A percentile compares a stretch with the other conserved stretches of the same genome.
These are phyloP conservation scores for Babyrousa celebensis DNA, from an alignment of 2,797 vertebrate species.

Conservation along the genomic window DNA sequence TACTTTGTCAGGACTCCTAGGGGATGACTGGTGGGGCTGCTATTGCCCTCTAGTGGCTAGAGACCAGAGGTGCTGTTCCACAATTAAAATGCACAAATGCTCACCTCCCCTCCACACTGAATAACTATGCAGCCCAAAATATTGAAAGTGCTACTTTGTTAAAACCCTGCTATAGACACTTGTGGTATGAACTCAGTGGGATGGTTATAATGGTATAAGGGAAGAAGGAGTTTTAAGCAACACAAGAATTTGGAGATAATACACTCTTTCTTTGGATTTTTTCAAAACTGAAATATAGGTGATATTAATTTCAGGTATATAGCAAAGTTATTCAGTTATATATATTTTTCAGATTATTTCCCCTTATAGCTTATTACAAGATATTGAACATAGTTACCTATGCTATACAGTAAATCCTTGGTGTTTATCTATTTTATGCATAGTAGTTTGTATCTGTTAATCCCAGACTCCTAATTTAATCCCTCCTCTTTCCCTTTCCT, in stretches of 20 bases:
- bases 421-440: background rate
- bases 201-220: background rate
- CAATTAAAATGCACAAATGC: background rate
- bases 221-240: background rate
- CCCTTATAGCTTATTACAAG: background rate
- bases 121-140: background rate
- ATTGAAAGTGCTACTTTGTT: background rate
- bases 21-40: accelerated
- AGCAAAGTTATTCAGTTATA: background rate
- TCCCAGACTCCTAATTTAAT: background rate
- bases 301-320: background rate
- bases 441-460: background rate
- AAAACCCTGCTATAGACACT: background rate
- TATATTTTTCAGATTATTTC: background rate
- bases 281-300: background rate
- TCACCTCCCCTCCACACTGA: background rate
- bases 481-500: background rate
- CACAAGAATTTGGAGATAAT: background rate
- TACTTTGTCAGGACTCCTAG: background rate
- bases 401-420: background rate
- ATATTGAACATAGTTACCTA: background rate
- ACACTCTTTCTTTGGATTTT: background rate
- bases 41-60: background rate
- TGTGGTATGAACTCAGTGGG: background rate
- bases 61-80: background rate